Evolutionary conservation across 2,797 vertebrate genomes (phyloP), one percentile per base, ranked within the genome.

Genomic region (Myotis vivesi): DNA sequence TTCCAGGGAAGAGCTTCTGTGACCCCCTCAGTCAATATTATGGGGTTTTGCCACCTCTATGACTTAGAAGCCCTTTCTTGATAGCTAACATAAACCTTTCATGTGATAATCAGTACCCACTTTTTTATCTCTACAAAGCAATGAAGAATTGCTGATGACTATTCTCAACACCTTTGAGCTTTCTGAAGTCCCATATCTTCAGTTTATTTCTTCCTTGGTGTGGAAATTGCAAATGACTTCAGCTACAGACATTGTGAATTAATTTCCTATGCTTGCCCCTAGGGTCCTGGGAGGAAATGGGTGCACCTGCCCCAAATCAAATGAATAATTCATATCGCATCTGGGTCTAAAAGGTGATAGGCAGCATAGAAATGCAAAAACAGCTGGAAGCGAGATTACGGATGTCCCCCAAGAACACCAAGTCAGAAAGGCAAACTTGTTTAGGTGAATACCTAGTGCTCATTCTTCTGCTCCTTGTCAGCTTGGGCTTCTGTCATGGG

Each of bases 231-330:
- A 94, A 96, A 94, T 97, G 94, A 95, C 94, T 97, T 91, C 72
- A 95, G 95, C 95, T 93, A 92, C 87, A 96, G 92, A 95, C 89
- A 0, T 94, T 95, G 87, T 97, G 96, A 97, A 97, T 97, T 97
- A 97, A 96, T 97, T 97, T 97, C 93, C 96, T 96, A 95, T 95
- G 93, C 89, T 75, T 97, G 89, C 72, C 94, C 81, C 95, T 95
- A 46, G 94, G 93, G 84, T 83, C 77, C 85, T 92, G 73, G 81
- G 73, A 97, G 95, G 95, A 97, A 97, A 97, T 96, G 89, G 97
- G 96, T 96, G 93, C 96, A 97, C 92, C 95, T 96, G 96, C 84
- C 95, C 96, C 87, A 96, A 95, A 96, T 96, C 95, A 96, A 96
- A 94, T 97, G 92, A 97, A 97, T 95, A 97, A 97, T 96, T 97